These are phyloP conservation scores for Spialia ferax DNA, from an alignment of 2,888 invertebrate species.

Conservation along the genomic window DNA sequence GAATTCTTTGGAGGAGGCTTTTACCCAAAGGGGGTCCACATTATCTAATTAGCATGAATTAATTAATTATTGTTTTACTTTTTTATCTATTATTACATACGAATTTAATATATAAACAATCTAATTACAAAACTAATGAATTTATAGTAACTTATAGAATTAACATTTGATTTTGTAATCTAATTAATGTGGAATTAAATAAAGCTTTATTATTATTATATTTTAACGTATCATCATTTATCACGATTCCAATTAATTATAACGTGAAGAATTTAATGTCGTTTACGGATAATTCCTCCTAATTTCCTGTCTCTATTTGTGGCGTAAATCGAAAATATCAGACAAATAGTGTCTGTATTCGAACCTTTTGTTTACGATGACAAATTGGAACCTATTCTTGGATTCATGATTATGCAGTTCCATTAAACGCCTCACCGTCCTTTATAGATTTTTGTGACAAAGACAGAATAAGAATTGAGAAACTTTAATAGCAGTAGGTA, in stretches of 20 bases:
- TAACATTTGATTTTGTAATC: too few species aligned
- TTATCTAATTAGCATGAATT: too few species aligned
- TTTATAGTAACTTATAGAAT: too few species aligned
- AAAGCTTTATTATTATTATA: neutral
- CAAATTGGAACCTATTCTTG: conserved; percentile 14
- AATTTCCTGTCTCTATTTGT: neutral
- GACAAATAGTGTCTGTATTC: neutral
- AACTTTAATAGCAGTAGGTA: too few species aligned
- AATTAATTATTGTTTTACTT: too few species aligned
- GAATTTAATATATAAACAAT: too few species aligned
- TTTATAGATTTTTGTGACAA: neutral
- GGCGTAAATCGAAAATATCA: neutral
- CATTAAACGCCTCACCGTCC: neutral
- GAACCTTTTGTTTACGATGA: neutral
- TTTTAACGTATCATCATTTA: neutral
- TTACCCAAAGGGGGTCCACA: too few species aligned
- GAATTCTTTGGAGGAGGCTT: too few species aligned
- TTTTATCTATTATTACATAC: too few species aligned
- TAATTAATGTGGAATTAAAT: too few species aligned
- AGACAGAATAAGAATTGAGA: neutral
- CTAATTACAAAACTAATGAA: too few species aligned
- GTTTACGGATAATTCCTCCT: neutral
- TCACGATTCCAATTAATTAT: neutral
- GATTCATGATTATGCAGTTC: conserved; percentile 1
- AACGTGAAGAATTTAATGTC: neutral